Percentiles rank a stretch among this genome's conserved stretches.
Conservation (phyloP, 1,140 invertebrate species). For the Parapsyche elsis region DNA sequence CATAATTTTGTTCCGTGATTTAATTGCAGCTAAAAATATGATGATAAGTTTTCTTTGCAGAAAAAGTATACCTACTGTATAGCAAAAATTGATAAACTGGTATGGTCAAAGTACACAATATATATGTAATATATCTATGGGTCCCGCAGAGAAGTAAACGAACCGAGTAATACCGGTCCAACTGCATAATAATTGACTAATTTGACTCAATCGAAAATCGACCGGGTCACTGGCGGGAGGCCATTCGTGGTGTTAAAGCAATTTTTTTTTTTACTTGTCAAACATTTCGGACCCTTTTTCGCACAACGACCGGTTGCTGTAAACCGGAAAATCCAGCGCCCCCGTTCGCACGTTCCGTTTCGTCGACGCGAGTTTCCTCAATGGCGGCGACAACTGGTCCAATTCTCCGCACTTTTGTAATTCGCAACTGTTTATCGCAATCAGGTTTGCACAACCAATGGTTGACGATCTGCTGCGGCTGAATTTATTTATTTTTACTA, state of each 20-base stretch:
- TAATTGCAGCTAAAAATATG: too few species aligned
- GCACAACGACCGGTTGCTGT: not conserved
- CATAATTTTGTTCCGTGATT: too few species aligned
- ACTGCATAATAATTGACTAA: constrained; percentile 54
- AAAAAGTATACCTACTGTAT: too few species aligned
- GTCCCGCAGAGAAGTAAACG: constrained; percentile 19
- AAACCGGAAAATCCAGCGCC: not conserved
- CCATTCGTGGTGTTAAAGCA: constrained; percentile 51
- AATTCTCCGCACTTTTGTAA: not conserved
- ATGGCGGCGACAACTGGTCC: not conserved
- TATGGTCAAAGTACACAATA: too few species aligned
- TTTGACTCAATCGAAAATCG: constrained; percentile 55
- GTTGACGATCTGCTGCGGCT: too few species aligned
- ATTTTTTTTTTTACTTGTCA: constrained; percentile 42
- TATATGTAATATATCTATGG: too few species aligned
- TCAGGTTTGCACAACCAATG: not conserved
- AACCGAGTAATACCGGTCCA: constrained; percentile 25
- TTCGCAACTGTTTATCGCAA: not conserved
- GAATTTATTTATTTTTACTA: too few species aligned
- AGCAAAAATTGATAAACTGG: too few species aligned
- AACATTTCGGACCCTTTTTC: not conserved
- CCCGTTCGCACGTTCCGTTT: too few species aligned
- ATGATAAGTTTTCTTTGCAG: too few species aligned
- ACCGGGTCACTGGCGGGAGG: constrained; percentile 45
- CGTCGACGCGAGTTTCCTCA: too few species aligned